phyloP scores from a whole-genome alignment of 37 sponge, comb jelly and placozoan species.

The Halichondria panicea region DNA sequence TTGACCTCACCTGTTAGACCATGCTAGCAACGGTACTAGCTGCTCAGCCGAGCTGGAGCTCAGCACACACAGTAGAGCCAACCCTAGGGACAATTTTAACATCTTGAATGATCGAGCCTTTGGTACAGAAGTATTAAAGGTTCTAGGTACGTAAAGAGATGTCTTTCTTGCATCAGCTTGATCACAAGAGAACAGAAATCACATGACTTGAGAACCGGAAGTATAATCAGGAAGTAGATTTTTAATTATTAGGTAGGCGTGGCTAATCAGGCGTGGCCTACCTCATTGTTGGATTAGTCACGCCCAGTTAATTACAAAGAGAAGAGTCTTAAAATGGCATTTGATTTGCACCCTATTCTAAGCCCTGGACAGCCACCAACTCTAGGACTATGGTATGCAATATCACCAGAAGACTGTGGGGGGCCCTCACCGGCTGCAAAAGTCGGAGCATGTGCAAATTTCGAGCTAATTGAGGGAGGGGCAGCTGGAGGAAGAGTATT shows the following conservation, averaged over 20 bases:
- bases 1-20: constrained; percentile 55
- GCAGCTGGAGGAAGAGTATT: constrained; percentile 7
- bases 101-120: no score
- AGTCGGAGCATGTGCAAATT: constrained; percentile 32
- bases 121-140: no score
- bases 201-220: not conserved
- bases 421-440: constrained; percentile 1
- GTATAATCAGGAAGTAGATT: not conserved
- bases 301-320: no score
- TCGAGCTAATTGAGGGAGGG: not conserved
- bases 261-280: not conserved
- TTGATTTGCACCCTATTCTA: constrained; percentile 37
- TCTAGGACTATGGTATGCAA: constrained; percentile 21
- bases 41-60: not conserved
- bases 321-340: no score
- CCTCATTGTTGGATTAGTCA: no score
- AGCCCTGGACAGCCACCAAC: constrained; percentile 21
- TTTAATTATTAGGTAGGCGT: not conserved
- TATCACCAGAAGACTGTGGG: constrained; percentile 11
- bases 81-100: not conserved
- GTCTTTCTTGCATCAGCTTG: not conserved
- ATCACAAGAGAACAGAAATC: not conserved
- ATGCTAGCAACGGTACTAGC: constrained; percentile 30
- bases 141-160: no score
- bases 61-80: not conserved